A percentile compares a stretch with the other conserved stretches of the same genome.
Conservation (phyloP, 2,797 vertebrate species). For the Hippopotamyrus pictus region DNA sequence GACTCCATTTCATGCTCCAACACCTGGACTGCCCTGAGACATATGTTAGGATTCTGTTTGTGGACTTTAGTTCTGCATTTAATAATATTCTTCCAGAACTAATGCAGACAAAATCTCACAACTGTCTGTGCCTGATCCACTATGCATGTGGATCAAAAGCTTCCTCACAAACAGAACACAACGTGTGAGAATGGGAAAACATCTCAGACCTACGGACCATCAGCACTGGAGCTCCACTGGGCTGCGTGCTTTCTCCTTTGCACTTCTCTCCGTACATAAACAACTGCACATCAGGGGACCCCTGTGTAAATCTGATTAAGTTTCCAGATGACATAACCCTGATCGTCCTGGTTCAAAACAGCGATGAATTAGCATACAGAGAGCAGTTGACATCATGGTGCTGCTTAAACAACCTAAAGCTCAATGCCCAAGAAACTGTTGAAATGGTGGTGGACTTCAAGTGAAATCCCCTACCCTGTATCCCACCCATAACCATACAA, state of each 20-base stretch:
- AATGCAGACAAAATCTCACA: too few species aligned
- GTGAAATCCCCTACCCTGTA: background rate
- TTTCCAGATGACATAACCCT: background rate
- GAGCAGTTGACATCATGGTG: background rate
- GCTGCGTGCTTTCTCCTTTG: background rate
- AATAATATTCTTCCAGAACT: too few species aligned
- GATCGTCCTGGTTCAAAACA: background rate
- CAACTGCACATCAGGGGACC: background rate
- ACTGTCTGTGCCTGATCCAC: too few species aligned
- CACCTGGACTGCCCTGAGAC: too few species aligned
- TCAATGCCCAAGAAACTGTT: background rate
- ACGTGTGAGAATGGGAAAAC: background rate
- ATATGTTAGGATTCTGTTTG: background rate
- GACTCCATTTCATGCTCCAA: too few species aligned
- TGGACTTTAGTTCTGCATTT: too few species aligned
- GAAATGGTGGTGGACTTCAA: background rate
- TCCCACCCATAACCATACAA: background rate
- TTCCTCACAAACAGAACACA: background rate
- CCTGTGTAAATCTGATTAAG: background rate
- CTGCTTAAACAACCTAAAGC: background rate
- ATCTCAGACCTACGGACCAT: background rate
- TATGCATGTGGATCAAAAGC: too few species aligned
- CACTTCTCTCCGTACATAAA: background rate
- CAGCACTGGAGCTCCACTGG: background rate
- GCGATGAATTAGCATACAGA: background rate